Evolutionary conservation across 2,113 vertebrate genomes (phyloP).

Genomic region (Struthio camelus): DNA sequence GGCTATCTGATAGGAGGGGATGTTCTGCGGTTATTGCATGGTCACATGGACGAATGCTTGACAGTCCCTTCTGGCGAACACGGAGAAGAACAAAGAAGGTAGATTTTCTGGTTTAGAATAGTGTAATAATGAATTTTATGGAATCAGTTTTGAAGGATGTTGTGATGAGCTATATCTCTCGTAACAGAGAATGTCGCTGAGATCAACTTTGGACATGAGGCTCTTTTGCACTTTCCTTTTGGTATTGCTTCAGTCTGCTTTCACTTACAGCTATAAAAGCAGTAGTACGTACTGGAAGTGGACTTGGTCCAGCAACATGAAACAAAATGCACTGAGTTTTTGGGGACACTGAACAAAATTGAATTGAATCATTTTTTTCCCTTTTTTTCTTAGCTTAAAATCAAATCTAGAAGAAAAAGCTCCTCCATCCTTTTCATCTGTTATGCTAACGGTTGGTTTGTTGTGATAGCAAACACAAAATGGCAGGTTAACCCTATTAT

Average conservation of each 20-base stretch:
- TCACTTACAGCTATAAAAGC: not conserved
- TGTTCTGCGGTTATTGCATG: conserved; percentile 90
- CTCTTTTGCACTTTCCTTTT: not conserved
- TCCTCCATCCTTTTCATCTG: not conserved
- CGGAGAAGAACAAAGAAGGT: conserved; percentile 94
- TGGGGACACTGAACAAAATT: not conserved
- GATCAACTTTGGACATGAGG: not conserved
- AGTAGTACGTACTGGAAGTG: not conserved
- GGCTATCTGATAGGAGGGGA: conserved; percentile 95
- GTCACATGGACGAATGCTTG: conserved; percentile 97
- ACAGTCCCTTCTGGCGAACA: conserved; percentile 94
- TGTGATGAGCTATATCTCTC: not conserved
- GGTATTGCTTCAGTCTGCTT: not conserved
- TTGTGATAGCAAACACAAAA: not conserved
- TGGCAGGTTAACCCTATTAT: not conserved
- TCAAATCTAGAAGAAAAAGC: not conserved
- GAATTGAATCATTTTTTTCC: not conserved
- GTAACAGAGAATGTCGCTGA: not conserved
- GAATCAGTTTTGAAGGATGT: not conserved
- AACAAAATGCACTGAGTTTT: not conserved
- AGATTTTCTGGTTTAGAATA: not conserved
- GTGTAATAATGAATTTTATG: not conserved
- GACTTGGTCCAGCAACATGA: not conserved
- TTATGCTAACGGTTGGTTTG: not conserved
- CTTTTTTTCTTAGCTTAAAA: not conserved